Percentiles rank a stretch among this genome's conserved stretches.
Conservation (phyloP, 2,797 vertebrate genomes). For the Kryptopterus vitreolus region DNA sequence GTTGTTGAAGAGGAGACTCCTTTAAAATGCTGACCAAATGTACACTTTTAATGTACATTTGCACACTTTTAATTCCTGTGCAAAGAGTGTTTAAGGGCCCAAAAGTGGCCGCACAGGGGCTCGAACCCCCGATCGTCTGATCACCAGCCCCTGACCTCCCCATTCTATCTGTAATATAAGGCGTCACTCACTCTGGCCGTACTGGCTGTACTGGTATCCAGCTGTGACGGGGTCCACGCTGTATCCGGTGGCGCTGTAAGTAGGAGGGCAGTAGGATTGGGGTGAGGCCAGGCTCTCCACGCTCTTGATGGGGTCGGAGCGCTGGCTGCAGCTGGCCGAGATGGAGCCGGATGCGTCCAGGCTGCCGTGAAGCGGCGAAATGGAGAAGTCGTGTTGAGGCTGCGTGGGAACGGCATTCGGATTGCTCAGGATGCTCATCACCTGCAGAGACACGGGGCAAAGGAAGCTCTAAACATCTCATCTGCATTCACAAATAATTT, state of each 20-base stretch:
- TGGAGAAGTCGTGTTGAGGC: conserved; percentile 94
- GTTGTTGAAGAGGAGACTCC: no score
- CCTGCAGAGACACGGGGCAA: conserved; percentile 70
- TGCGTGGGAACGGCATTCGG: conserved; percentile 87
- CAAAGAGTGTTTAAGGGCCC: no score
- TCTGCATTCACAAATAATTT: background rate
- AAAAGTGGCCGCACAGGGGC: no score
- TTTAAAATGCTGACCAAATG: no score
- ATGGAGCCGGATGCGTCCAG: conserved; percentile 91
- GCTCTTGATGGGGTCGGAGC: conserved; percentile 92
- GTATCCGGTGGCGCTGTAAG: conserved; percentile 96
- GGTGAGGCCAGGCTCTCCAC: conserved; percentile 92
- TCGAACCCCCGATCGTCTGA: no score
- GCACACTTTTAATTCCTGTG: no score
- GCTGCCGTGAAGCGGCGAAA: conserved; percentile 91
- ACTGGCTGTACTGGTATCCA: conserved; percentile 96
- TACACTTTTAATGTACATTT: no score
- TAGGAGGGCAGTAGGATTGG: conserved; percentile 96
- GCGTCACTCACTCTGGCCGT: conserved; percentile 88
- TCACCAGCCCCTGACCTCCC: no score
- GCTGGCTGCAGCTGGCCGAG: conserved; percentile 97
- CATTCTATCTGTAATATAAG: no score
- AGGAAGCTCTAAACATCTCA: background rate
- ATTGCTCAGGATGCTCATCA: conserved; percentile 97
- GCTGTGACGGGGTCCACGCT: conserved; percentile 94